Evolutionary conservation across 2,888 invertebrate genomes (phyloP), one percentile per base, ranked within the genome.

Genomic region (Copidosoma aretas): DNA sequence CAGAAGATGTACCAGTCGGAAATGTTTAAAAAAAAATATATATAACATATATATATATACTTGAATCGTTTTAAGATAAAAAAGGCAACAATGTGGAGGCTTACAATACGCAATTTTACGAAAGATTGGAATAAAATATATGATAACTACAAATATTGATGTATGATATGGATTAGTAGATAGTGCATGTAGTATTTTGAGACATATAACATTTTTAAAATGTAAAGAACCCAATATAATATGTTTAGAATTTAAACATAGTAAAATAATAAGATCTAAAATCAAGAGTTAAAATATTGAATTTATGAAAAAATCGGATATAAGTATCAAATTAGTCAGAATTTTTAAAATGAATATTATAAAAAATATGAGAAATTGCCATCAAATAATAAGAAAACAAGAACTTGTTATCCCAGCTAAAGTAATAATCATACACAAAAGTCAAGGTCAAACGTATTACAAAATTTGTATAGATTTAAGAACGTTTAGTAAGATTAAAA

Each of bases 381-480:
- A 4, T 21, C n/a, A 66, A 46, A 10, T 54, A 24, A 21, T 39
- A 15, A 59, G 68, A 24, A 25, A 64, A 51, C 68, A 66, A 68
- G 66, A 66, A 39, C 68, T 66, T 14, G 15, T 68, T 24, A 61
- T 54, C 22, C 66, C 68, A 1, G 71, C 71, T 46, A 66, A 71
- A 68, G 56, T 63, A 15, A 71, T 71, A 22, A 68, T 68, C 17
- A 65, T 71, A 15, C 68, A 68, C 51, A 68, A 71, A 56, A 66
- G 60, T 41, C 68, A 68, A 68, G 71, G 68, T 19, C 60, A 56
- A 60, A 67, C 67, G 10, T 60, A 71, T 64, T 25, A 63, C 24
- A 63, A 60, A 43, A 61, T 68, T 46, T 61, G 62, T 49, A 22
- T 66, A n/a, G 60, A 54, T 54, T 43, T 66, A 51, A 39, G 19